Conservation (phyloP, 2,113 vertebrate genomes). For the Pardalotus punctatus region DNA sequence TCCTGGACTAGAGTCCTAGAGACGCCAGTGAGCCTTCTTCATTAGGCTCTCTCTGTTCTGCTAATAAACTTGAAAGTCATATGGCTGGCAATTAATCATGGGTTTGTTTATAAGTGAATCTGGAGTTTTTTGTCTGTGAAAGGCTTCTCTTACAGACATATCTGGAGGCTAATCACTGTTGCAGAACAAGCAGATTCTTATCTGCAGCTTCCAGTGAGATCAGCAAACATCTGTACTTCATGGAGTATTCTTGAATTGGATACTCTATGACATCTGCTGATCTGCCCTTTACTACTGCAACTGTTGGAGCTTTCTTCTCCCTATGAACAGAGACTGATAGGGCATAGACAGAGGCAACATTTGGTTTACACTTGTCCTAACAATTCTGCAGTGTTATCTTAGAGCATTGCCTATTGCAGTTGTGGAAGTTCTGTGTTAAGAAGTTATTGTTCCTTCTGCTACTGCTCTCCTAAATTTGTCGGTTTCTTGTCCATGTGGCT, state of each 20-base stretch:
- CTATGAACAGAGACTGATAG: not conserved
- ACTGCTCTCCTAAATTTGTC: not conserved
- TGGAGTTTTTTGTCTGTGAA: slow-evolving; percentile 4
- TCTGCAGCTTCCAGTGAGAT: not conserved
- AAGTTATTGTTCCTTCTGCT: not conserved
- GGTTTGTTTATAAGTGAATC: not conserved
- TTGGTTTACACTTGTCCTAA: not conserved
- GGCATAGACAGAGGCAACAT: not conserved
- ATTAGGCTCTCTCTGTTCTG: not conserved
- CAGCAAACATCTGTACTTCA: not conserved
- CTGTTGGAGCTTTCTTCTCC: not conserved
- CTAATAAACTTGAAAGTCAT: slow-evolving; percentile 17
- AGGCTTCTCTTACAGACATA: not conserved
- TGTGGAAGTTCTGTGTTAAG: not conserved
- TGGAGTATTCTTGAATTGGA: not conserved
- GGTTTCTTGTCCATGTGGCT: not conserved
- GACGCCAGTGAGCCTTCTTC: not conserved
- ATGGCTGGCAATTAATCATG: not conserved
- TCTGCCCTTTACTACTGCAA: not conserved
- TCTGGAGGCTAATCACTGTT: not conserved
- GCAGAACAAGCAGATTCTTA: slow-evolving; percentile 30
- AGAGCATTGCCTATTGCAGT: not conserved
- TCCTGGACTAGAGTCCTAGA: not conserved
- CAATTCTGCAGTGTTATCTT: not conserved
- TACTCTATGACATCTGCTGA: not conserved